Percentiles rank a stretch among this genome's conserved stretches.
These are phyloP conservation scores for Ariolimax columbianus DNA, from an alignment of 2,888 invertebrate species.

Conservation along the genomic window DNA sequence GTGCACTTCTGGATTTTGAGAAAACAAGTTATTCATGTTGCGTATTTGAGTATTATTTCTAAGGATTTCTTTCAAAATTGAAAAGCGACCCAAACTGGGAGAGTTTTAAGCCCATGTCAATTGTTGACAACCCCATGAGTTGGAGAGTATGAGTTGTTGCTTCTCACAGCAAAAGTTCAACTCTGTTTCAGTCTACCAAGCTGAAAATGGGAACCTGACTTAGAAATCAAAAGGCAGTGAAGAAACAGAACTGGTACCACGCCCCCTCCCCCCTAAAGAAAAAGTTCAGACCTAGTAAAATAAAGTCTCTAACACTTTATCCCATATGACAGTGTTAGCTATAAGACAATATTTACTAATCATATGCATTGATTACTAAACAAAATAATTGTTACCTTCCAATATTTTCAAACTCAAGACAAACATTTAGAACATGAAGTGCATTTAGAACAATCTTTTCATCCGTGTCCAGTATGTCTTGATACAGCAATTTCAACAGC, in stretches of 20 bases:
- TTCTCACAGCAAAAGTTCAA: too few relatives aligned
- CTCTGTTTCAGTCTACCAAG: too few relatives aligned
- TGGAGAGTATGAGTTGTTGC: too few relatives aligned
- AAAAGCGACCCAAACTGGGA: too few relatives aligned
- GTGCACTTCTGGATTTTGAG: too few relatives aligned
- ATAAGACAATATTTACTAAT: background rate
- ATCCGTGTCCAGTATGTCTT: constrained; percentile 20
- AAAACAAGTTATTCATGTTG: too few relatives aligned
- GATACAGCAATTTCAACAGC: constrained; percentile 24
- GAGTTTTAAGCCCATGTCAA: too few relatives aligned
- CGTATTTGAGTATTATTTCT: too few relatives aligned
- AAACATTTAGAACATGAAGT: constrained; percentile 20
- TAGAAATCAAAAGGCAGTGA: too few relatives aligned
- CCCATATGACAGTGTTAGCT: background rate
- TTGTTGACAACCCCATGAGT: too few relatives aligned
- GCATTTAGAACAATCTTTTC: constrained; percentile 19
- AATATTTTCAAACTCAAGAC: background rate
- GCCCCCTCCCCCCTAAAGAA: background rate
- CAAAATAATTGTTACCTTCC: background rate
- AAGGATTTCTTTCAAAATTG: too few relatives aligned
- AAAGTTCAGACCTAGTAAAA: background rate
- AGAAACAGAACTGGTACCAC: background rate
- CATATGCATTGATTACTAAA: background rate
- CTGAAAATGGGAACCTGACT: too few relatives aligned
- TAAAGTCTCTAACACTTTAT: background rate